Base-by-base conservation (phyloP, 2,888 invertebrate genomes). In the Nycteola revayana region DNA sequence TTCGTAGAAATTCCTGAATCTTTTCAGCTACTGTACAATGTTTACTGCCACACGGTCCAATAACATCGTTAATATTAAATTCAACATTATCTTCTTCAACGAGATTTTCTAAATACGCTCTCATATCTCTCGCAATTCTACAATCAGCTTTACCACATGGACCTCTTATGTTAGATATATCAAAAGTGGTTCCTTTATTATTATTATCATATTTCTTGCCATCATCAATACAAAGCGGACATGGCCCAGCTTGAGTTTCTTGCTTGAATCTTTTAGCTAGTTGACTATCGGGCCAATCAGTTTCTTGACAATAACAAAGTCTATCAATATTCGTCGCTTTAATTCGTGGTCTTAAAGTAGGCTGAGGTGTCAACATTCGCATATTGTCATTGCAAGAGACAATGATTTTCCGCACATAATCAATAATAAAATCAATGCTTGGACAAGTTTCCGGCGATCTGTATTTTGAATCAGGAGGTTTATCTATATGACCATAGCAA, bases 301-400 rank as follows among this genome's bases (percentile, higher is more conserved):
- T 77, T 59, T 86, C 79, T 43, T 72, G 73, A 42, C 88, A 88
- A 34, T 83, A 84, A 46, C 87, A 87, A 22, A 79, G 62, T 44
- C 71, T 77, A 33, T 87, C 86, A 9, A 87, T 80, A 48, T 88
- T 87, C 1, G 86, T 85, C 1, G 87, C 85, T 65, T 80, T 84
- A 1, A 82, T 47, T 66, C 80, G 71, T 1, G 86, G 86, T 35
- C 38, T 66, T 43, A 87, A 80, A 1, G 78, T 70, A 7, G 83
- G 74, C 7, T 76, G 74, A 28, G 87, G 87, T 11, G 86, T 87
- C 37, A 88, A 53, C 86, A 83, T 86, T 44, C 87, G 75, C 83
- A 88, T 80, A 44, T 86, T 84, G 48, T 88, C 87, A 53, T 88
- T 85, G 53, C 87, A 86, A 2, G 87, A 86, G 7, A 78, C 68